These are phyloP conservation scores for Oryzias melastigma DNA, from an alignment of 2,113 vertebrate genomes.

Conservation along the genomic window DNA sequence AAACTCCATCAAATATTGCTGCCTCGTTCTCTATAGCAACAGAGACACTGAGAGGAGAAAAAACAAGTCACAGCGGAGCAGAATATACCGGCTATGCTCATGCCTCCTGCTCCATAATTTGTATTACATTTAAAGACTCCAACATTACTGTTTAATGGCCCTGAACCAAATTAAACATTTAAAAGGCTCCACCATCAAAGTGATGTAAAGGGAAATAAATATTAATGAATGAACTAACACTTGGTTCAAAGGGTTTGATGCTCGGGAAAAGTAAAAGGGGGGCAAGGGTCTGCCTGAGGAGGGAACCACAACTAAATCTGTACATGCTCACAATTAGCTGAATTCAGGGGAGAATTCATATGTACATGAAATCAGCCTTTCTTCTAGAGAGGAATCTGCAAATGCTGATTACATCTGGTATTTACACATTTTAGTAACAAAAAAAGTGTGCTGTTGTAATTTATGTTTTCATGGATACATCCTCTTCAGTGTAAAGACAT, in stretches of 20 bases:
- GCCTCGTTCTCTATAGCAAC: neutral
- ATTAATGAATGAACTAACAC: constrained; percentile 62
- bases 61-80: constrained; percentile 3
- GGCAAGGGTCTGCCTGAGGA: constrained; percentile 31
- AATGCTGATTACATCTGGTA: no score
- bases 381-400: no score
- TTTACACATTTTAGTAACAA: no score
- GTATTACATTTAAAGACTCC: constrained; percentile 59
- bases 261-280: constrained; percentile 48
- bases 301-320: no score
- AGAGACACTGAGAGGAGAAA: neutral
- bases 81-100: constrained; percentile 27
- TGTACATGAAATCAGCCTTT: no score
- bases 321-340: no score
- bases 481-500: no score
- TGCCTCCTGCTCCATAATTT: constrained; percentile 44
- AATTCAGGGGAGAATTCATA: no score
- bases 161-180: constrained; percentile 70
- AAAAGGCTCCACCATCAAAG: constrained; percentile 61
- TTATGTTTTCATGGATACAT: no score
- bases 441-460: no score
- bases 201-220: constrained; percentile 63
- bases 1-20: neutral
- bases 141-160: constrained; percentile 67
- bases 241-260: constrained; percentile 58